Evolutionary conservation across 2,888 invertebrate genomes (phyloP).

Genomic region (Meghimatium bilineatum): DNA sequence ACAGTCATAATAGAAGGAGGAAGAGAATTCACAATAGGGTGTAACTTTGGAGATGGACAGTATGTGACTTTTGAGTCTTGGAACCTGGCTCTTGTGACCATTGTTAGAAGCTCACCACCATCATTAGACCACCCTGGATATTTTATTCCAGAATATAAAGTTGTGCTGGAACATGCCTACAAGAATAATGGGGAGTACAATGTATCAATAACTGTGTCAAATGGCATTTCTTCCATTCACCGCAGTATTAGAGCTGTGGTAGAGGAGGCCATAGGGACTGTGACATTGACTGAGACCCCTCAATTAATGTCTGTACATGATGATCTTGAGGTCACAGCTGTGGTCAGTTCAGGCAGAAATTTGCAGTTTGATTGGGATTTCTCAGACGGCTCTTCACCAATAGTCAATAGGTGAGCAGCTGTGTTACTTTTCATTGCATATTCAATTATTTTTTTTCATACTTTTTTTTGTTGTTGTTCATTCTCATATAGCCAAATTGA

Average conservation of each 20-base stretch:
- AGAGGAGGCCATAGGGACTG: conserved; percentile 60
- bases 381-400: conserved; percentile 49
- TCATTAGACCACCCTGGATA: not conserved
- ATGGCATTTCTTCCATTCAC: conserved; percentile 56
- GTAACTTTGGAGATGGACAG: conserved; percentile 65
- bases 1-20: conserved; percentile 57
- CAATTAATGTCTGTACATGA: conserved; percentile 54
- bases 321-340: conserved; percentile 60
- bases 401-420: conserved; percentile 42
- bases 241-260: conserved; percentile 53
- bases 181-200: conserved; percentile 58
- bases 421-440: not conserved
- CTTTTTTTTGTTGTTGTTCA: not conserved
- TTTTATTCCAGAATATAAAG: conserved; percentile 47
- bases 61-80: not conserved
- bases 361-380: conserved; percentile 69
- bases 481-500: too few relatives aligned
- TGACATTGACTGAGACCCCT: conserved; percentile 58
- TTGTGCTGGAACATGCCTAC: conserved; percentile 56
- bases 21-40: conserved; percentile 53
- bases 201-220: conserved; percentile 64
- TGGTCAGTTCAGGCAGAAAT: conserved; percentile 64
- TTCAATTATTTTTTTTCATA: not conserved
- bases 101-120: not conserved
- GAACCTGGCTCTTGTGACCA: not conserved